phyloP scores from a whole-genome alignment of 2,888 invertebrate species.

The Atrina japonica region DNA sequence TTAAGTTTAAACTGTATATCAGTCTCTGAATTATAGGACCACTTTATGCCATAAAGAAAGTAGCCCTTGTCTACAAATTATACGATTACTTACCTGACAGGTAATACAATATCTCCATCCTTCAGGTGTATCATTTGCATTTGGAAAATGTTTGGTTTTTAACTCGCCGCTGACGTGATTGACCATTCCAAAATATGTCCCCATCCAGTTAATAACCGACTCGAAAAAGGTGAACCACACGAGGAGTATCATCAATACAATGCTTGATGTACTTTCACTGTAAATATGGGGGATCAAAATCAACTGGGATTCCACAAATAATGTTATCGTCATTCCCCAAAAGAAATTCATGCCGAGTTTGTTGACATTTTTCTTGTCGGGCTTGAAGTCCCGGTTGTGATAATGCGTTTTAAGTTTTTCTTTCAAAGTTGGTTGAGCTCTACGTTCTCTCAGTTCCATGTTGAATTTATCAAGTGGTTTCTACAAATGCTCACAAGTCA shows the following conservation, averaged over 20 bases:
- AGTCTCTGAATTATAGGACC: too few relatives aligned
- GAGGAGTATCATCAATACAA: constrained; percentile 27
- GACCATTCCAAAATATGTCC: constrained; percentile 40
- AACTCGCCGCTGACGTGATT: constrained; percentile 59
- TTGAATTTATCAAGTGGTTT: neutral
- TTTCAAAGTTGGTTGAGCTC: constrained; percentile 50
- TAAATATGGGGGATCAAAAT: constrained; percentile 62
- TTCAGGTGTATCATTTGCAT: constrained; percentile 53
- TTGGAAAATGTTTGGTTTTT: constrained; percentile 56
- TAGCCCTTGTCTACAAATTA: too few relatives aligned
- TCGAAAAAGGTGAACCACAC: constrained; percentile 46
- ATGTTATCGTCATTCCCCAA: constrained; percentile 53
- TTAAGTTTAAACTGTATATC: too few relatives aligned
- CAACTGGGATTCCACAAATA: constrained; percentile 58
- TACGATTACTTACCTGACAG: constrained; percentile 68
- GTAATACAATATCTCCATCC: constrained; percentile 64
- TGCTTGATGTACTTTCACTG: constrained; percentile 13
- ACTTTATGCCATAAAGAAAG: too few relatives aligned
- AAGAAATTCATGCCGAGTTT: constrained; percentile 55
- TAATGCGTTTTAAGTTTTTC: constrained; percentile 66
- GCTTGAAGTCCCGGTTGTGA: constrained; percentile 63
- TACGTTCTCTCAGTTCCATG: constrained; percentile 65
- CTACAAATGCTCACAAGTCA: neutral
- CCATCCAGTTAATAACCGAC: constrained; percentile 54
- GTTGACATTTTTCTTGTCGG: constrained; percentile 52